A percentile compares a stretch with the other conserved stretches of the same genome.
Conservation (phyloP, 92 coral and sea anemone genomes). For the Epizoanthus rinbou region DNA sequence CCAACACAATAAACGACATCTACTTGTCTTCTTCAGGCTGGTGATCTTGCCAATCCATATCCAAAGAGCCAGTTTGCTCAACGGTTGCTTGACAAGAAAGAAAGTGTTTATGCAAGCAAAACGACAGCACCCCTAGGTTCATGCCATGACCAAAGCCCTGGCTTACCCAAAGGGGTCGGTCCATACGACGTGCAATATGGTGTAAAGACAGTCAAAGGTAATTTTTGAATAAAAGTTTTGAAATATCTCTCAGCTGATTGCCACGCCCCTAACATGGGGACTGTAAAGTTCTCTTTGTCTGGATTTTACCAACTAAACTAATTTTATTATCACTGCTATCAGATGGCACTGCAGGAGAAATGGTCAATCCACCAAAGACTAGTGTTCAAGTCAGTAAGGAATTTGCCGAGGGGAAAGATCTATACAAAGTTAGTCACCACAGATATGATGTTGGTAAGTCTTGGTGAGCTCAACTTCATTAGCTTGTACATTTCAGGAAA, state of each 20-base stretch:
- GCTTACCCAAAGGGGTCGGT: slow-evolving; percentile 85
- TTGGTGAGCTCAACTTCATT: neutral
- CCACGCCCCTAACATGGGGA: no score
- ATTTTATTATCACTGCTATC: neutral
- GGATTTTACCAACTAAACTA: neutral
- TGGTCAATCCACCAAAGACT: slow-evolving; percentile 89
- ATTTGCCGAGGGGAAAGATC: slow-evolving; percentile 80
- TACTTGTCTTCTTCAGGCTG: slow-evolving; percentile 68
- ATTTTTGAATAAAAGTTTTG: neutral
- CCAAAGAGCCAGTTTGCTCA: slow-evolving; percentile 85
- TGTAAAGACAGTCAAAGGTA: slow-evolving; percentile 89
- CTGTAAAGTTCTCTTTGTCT: no score
- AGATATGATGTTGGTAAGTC: slow-evolving; percentile 93
- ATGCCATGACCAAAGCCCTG: slow-evolving; percentile 85
- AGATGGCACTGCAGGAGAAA: slow-evolving; percentile 98
- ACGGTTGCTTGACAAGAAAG: slow-evolving; percentile 85
- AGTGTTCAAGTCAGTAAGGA: slow-evolving; percentile 75
- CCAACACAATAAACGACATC: neutral
- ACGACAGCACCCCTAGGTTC: slow-evolving; percentile 87
- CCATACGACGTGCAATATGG: slow-evolving; percentile 89
- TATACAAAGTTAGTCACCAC: slow-evolving; percentile 94
- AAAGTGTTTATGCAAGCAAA: slow-evolving; percentile 79
- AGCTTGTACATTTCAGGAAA: no score
- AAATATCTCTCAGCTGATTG: no score
- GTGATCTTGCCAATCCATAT: slow-evolving; percentile 87